phyloP scores from a whole-genome alignment of 2,113 vertebrate genomes.

The Apistogramma diplotaenia region DNA sequence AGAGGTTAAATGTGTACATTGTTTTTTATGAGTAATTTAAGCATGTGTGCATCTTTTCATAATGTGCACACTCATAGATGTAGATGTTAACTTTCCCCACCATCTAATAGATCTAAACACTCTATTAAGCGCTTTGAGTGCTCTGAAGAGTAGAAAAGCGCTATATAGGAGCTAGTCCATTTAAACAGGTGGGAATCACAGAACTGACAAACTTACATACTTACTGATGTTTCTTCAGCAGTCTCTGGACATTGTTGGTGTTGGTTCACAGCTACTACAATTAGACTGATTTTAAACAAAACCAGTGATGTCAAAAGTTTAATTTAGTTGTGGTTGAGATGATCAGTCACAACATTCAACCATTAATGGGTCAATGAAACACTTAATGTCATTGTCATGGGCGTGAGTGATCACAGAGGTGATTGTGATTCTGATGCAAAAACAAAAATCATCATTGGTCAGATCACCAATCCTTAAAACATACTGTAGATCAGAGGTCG shows the following conservation, averaged over 20 bases:
- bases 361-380: background rate
- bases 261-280: background rate
- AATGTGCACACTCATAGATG: too few relatives aligned
- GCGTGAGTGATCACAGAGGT: background rate
- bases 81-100: too few relatives aligned
- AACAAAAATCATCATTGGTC: fast-evolving
- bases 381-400: fast-evolving
- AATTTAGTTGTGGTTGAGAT: background rate
- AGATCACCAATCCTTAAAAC: background rate
- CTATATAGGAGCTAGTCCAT: too few relatives aligned
- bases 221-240: background rate
- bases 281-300: background rate
- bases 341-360: background rate
- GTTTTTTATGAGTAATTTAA: background rate
- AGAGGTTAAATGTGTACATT: background rate
- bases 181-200: too few relatives aligned
- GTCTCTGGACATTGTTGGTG: background rate
- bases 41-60: background rate
- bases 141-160: too few relatives aligned
- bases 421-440: background rate
- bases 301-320: background rate
- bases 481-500: fast-evolving
- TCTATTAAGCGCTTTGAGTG: too few relatives aligned
- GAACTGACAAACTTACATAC: background rate
- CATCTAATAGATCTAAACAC: background rate